phyloP scores from a whole-genome alignment of 2,113 vertebrate species.

The Hypomesus transpacificus region DNA sequence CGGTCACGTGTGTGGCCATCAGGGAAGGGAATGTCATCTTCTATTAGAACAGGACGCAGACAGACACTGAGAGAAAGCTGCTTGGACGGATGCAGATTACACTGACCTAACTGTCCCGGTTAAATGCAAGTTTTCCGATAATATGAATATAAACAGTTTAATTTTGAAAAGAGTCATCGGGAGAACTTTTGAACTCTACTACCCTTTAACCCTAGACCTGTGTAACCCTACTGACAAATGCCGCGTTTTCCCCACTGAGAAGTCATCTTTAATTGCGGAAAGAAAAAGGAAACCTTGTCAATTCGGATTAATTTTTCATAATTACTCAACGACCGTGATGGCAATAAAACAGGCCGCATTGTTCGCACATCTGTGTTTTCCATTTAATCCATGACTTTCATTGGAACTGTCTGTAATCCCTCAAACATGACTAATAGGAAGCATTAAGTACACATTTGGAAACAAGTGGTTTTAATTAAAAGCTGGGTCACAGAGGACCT shows the following conservation, averaged over 20 bases:
- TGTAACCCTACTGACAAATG: constrained; percentile 23
- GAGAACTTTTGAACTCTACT: constrained; percentile 39
- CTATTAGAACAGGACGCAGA: constrained; percentile 22
- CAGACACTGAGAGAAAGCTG: not conserved
- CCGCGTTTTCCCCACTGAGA: constrained; percentile 24
- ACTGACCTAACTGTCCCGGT: not conserved
- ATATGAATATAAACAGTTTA: constrained; percentile 24
- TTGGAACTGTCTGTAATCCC: constrained; percentile 72
- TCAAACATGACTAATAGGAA: constrained; percentile 75
- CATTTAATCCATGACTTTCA: constrained; percentile 72
- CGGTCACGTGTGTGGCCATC: constrained; percentile 1
- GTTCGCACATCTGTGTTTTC: constrained; percentile 74
- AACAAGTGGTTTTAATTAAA: constrained; percentile 76
- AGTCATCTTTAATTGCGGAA: constrained; percentile 54
- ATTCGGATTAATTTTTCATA: constrained; percentile 55
- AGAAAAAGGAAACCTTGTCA: constrained; percentile 60
- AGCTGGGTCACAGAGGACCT: constrained; percentile 54
- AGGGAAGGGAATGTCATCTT: constrained; percentile 18
- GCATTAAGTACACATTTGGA: constrained; percentile 67
- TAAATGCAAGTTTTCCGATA: constrained; percentile 20
- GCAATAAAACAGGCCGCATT: constrained; percentile 63
- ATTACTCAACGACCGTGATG: constrained; percentile 60
- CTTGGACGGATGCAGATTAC: constrained; percentile 1
- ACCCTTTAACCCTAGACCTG: constrained; percentile 23
- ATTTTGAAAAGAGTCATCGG: not conserved